These are phyloP conservation scores for Microtus montanus DNA, from an alignment of 2,113 vertebrate species.

Conservation along the genomic window DNA sequence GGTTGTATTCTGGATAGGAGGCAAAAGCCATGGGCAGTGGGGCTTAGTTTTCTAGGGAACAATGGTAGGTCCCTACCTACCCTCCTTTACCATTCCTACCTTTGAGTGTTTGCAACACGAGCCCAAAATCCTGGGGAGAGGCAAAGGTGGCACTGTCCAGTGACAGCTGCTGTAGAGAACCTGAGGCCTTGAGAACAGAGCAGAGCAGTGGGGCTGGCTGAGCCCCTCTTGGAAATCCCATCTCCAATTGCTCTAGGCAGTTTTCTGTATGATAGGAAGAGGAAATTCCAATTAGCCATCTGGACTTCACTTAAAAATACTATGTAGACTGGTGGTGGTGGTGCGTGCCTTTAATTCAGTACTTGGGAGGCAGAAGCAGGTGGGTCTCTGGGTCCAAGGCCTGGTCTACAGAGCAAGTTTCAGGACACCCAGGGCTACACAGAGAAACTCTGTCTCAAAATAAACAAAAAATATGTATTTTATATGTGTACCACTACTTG, in stretches of 20 bases:
- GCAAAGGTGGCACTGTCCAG: conserved; percentile 87
- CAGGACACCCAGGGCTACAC: background rate
- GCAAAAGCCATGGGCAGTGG: background rate
- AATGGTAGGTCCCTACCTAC: background rate
- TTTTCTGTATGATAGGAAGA: conserved; percentile 80
- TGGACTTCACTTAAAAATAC: conserved; percentile 3
- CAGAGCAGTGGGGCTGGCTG: conserved; percentile 82
- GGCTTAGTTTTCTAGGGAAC: conserved; percentile 29
- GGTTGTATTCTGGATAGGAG: conserved; percentile 83
- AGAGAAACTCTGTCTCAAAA: background rate
- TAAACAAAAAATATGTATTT: background rate
- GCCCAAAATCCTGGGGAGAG: conserved; percentile 80
- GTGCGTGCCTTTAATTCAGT: background rate
- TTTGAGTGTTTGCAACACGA: conserved; percentile 85
- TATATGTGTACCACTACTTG: background rate
- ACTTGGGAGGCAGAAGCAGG: too few species aligned
- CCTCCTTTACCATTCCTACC: conserved; percentile 79
- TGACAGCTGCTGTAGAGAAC: conserved; percentile 86
- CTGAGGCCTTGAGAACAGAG: conserved; percentile 85
- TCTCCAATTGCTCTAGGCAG: conserved; percentile 87
- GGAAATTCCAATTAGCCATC: conserved; percentile 44
- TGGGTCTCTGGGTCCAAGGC: too few species aligned
- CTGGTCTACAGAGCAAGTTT: too few species aligned
- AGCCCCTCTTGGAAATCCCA: conserved; percentile 87
- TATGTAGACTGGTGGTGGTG: background rate